Percentiles rank a stretch among this genome's conserved stretches.
Conservation (phyloP, 2,797 vertebrate genomes). For the Cygnus olor region DNA sequence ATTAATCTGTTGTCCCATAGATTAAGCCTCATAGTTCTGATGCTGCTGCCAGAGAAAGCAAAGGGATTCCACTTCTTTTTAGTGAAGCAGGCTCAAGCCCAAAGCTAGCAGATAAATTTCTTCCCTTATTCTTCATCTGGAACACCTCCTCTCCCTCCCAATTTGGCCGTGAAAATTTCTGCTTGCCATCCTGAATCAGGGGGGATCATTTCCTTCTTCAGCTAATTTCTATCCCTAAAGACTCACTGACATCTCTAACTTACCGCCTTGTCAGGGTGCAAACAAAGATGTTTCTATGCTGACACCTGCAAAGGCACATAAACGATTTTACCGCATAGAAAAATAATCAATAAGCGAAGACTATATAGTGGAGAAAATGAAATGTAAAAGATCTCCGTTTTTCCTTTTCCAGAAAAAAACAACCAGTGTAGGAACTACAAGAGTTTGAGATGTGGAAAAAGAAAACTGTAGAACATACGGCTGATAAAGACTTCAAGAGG, state of each 20-base stretch:
- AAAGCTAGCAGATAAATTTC: not conserved
- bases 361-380: not conserved
- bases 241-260: not conserved
- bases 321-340: not conserved
- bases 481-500: slow-evolving; percentile 33
- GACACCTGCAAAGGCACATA: not conserved
- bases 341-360: not conserved
- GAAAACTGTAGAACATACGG: not conserved
- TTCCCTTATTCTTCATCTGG: not conserved
- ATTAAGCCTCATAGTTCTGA: not conserved
- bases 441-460: not conserved
- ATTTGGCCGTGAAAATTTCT: not conserved
- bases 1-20: not conserved
- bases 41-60: not conserved
- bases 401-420: not conserved
- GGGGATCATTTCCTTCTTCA: not conserved
- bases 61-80: not conserved
- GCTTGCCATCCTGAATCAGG: not conserved
- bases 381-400: not conserved
- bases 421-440: not conserved
- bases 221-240: not conserved
- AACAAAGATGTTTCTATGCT: not conserved
- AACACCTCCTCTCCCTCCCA: not conserved
- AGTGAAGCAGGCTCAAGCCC: not conserved
- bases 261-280: not conserved